Conservation (phyloP, 2,888 invertebrate genomes). For the Fragum fragum region DNA sequence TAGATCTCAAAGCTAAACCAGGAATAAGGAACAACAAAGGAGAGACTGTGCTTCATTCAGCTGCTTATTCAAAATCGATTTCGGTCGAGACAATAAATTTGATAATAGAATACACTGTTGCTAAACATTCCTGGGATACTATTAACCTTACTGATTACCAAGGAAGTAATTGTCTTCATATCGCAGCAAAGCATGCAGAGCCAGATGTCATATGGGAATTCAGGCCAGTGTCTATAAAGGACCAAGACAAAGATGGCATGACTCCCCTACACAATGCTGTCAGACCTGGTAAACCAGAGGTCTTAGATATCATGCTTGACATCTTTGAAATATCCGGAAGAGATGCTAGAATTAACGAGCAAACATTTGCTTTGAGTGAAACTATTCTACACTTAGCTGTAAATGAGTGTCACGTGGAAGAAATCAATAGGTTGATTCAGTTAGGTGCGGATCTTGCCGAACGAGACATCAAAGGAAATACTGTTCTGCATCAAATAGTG, state of each 20-base stretch:
- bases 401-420: constrained; percentile 54
- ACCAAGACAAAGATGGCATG: constrained; percentile 71
- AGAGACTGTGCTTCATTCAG: constrained; percentile 81
- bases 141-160: constrained; percentile 77
- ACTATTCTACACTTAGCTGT: constrained; percentile 75
- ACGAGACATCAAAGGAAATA: constrained; percentile 75
- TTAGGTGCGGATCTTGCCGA: constrained; percentile 77
- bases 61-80: constrained; percentile 68
- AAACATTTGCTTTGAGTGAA: constrained; percentile 65
- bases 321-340: constrained; percentile 75
- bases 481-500: constrained; percentile 78
- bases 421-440: constrained; percentile 72
- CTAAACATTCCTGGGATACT: constrained; percentile 82
- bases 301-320: constrained; percentile 73
- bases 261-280: constrained; percentile 76
- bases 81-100: constrained; percentile 66
- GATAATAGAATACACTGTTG: constrained; percentile 80
- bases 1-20: constrained; percentile 77
- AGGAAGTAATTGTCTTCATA: constrained; percentile 83
- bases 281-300: constrained; percentile 70
- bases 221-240: constrained; percentile 73
- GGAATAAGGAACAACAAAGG: constrained; percentile 78
- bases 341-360: constrained; percentile 76
- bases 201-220: constrained; percentile 78
- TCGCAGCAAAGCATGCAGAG: constrained; percentile 77